Percentiles rank a stretch among this genome's conserved stretches.
Conservation (phyloP, 2,797 vertebrate species). For the Fistularia tabacaria region DNA sequence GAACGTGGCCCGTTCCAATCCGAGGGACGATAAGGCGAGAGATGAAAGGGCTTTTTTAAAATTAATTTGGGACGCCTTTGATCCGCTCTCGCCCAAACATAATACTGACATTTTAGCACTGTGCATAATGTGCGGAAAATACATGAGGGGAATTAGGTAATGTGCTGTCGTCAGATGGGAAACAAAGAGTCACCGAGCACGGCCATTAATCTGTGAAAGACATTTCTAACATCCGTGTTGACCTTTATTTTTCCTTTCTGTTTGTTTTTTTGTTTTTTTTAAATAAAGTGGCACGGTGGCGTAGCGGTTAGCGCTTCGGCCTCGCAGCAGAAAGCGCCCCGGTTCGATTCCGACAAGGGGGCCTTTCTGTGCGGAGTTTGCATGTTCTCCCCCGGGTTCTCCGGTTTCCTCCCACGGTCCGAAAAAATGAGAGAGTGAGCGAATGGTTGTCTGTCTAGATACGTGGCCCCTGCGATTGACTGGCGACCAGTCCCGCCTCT, state of each 20-base stretch:
- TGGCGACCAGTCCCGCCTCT: no score
- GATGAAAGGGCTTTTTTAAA: conserved; percentile 42
- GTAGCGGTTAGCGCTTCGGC: no score
- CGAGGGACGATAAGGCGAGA: conserved; percentile 36
- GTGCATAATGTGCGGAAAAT: conserved; percentile 19
- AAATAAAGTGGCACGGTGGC: no score
- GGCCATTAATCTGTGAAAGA: conserved; percentile 1
- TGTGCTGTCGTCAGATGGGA: conserved; percentile 7
- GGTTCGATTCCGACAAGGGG: no score
- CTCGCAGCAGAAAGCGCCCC: no score
- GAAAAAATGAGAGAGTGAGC: no score
- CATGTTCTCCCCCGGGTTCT: no score
- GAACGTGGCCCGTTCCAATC: conserved; percentile 38
- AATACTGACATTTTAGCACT: conserved; percentile 25
- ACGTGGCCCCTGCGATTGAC: no score
- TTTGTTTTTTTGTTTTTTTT: no score
- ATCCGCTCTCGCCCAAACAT: conserved; percentile 43
- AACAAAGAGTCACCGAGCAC: conserved; percentile 8
- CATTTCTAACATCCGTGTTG: background rate
- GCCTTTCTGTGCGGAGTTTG: no score
- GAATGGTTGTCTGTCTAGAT: no score
- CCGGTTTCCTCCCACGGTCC: no score
- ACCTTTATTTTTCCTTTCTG: background rate
- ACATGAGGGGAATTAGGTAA: conserved; percentile 21
- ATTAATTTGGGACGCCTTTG: conserved; percentile 47